A percentile compares a stretch with the other conserved stretches of the same genome.
These are phyloP conservation scores for Apantesis nais DNA, from an alignment of 2,888 invertebrate genomes.

Conservation along the genomic window DNA sequence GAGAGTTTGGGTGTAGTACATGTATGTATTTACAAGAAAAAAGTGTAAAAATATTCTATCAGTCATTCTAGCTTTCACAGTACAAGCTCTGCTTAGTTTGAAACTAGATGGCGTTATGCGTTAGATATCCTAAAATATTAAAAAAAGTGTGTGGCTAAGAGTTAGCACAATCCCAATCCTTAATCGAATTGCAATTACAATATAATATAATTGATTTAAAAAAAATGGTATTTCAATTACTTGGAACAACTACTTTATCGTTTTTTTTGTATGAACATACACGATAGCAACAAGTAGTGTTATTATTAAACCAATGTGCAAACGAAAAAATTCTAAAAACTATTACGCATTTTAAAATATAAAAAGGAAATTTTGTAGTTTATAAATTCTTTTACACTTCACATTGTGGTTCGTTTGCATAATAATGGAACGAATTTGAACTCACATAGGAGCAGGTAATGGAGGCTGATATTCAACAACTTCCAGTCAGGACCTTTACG, in stretches of 20 bases:
- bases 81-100: no score
- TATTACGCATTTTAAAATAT: slow-evolving; percentile 12
- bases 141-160: no score
- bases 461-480: slow-evolving; percentile 44
- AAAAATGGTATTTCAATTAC: no score
- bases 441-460: slow-evolving; percentile 38
- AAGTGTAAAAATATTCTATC: no score
- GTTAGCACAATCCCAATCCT: no score
- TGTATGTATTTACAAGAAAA: no score
- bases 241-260: not conserved
- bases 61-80: no score
- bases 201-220: no score
- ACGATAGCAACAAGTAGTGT: not conserved
- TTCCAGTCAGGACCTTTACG: slow-evolving; percentile 37
- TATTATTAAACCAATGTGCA: not conserved
- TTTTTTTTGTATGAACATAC: not conserved
- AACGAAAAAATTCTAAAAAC: not conserved
- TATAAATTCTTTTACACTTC: slow-evolving; percentile 22
- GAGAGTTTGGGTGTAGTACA: no score
- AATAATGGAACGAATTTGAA: slow-evolving; percentile 43
- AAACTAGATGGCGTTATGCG: no score
- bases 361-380: slow-evolving; percentile 13
- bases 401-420: slow-evolving; percentile 33
- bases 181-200: no score
- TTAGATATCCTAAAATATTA: no score